phyloP scores from a whole-genome alignment of 2,797 vertebrate species.

The Fratercula arctica region DNA sequence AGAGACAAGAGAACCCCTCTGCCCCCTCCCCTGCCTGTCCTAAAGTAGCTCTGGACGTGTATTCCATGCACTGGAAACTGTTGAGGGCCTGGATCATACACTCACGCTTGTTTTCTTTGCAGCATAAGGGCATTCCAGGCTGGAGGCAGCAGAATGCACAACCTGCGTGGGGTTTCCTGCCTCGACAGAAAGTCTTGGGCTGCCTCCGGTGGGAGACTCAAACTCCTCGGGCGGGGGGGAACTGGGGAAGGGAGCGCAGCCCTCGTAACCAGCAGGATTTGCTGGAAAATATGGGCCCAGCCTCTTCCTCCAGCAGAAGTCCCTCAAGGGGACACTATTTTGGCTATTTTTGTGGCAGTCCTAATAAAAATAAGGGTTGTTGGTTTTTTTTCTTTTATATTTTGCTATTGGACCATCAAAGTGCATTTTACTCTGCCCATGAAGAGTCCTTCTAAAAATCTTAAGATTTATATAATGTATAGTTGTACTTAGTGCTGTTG shows the following conservation, averaged over 20 bases:
- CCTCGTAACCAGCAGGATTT: neutral
- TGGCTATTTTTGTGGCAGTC: neutral
- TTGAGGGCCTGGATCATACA: neutral
- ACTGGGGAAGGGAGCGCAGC: neutral
- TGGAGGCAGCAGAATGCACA: neutral
- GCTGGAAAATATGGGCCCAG: neutral
- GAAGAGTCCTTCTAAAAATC: neutral
- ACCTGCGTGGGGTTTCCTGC: neutral
- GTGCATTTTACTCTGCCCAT: neutral
- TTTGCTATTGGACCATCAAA: neutral
- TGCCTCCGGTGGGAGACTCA: neutral
- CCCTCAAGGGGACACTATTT: neutral
- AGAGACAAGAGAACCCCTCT: neutral
- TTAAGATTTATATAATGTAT: neutral
- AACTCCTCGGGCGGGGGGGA: neutral
- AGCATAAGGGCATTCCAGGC: neutral
- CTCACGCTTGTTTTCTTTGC: neutral
- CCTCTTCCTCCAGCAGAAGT: neutral
- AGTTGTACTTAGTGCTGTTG: neutral
- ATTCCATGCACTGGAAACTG: neutral
- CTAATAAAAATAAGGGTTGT: neutral
- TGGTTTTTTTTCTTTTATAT: neutral
- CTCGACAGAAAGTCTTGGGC: neutral
- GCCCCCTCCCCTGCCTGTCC: neutral
- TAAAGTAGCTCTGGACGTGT: neutral